These are phyloP conservation scores for Drepana arcuata DNA, from an alignment of 1,140 invertebrate species.

Conservation along the genomic window DNA sequence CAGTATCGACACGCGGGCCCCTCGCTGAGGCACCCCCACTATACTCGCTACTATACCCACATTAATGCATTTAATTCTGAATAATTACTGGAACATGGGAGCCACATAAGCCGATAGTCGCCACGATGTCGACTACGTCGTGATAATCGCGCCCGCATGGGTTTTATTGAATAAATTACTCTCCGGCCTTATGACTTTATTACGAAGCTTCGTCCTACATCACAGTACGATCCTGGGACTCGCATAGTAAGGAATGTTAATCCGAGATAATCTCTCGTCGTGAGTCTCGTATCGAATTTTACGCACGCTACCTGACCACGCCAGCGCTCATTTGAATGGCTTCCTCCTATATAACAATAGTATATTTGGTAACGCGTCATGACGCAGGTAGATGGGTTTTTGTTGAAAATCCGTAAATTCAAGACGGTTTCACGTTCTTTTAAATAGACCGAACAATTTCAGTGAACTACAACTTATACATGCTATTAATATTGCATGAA, in stretches of 20 bases:
- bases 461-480: no score
- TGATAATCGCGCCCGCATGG: conserved; percentile 32
- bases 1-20: no score
- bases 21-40: conserved; percentile 8
- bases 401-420: no score
- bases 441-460: no score
- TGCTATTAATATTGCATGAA: no score
- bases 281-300: conserved; percentile 48
- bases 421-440: no score
- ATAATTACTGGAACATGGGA: conserved; percentile 45
- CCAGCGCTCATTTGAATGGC: conserved; percentile 44
- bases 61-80: conserved; percentile 45
- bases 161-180: conserved; percentile 57
- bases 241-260: conserved; percentile 51
- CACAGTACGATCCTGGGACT: conserved; percentile 26
- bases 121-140: conserved; percentile 21
- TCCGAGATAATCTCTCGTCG: conserved; percentile 46
- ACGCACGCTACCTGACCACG: conserved; percentile 56
- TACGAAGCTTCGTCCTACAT: conserved; percentile 30
- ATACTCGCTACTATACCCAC: conserved; percentile 18
- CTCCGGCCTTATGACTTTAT: conserved; percentile 27
- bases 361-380: conserved; percentile 22
- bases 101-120: conserved; percentile 13
- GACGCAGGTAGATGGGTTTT: conserved; percentile 32
- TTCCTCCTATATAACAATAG: conserved; percentile 44